phyloP scores from a whole-genome alignment of 2,888 invertebrate genomes.

The Allophyes oxyacanthae region DNA sequence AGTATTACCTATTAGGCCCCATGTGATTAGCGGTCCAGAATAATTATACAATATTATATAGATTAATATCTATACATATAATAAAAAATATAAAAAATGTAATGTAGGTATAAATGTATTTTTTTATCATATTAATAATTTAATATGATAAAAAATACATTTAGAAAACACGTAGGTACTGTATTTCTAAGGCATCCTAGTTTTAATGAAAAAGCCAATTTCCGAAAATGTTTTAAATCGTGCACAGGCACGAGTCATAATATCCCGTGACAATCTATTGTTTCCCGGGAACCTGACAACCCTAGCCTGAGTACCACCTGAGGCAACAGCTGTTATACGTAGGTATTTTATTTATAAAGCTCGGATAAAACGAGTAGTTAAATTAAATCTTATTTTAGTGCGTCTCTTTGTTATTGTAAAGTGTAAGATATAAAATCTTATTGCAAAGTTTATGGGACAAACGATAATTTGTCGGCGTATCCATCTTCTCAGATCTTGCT shows the following conservation, averaged over 20 bases:
- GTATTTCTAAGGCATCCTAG: no score
- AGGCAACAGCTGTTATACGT: constrained; percentile 8
- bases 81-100: no score
- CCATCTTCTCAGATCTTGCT: no score
- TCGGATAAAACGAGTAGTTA: constrained; percentile 24
- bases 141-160: no score
- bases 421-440: no score
- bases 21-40: no score
- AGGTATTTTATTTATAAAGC: constrained; percentile 16
- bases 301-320: constrained; percentile 40
- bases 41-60: no score
- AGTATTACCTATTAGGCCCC: no score
- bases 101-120: no score
- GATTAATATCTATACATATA: no score
- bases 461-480: background rate
- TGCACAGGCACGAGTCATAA: constrained; percentile 13
- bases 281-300: constrained; percentile 24
- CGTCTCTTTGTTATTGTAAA: constrained; percentile 4
- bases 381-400: constrained; percentile 27
- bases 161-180: no score
- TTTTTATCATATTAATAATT: no score
- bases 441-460: background rate
- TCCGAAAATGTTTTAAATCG: constrained; percentile 24
- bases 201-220: constrained; percentile 21
- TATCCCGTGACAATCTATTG: constrained; percentile 19